Percentiles rank a stretch among this genome's conserved stretches.
Conservation (phyloP, 2,113 vertebrate genomes). For the cat (Felis catus) region DNA sequence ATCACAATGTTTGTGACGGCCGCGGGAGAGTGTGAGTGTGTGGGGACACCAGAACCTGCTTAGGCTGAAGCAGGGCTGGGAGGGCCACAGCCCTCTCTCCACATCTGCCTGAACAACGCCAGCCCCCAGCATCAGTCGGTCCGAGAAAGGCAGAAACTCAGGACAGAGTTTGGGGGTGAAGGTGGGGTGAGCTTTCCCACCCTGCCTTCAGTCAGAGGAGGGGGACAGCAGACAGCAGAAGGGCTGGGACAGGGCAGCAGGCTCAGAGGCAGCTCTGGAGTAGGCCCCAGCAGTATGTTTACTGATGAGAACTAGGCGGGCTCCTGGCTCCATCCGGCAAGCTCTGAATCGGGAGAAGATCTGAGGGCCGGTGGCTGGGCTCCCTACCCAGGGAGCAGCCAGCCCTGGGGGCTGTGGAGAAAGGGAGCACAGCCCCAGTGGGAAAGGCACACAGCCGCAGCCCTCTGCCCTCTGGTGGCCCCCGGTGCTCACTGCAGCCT, state of each 20-base stretch:
- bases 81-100: neutral
- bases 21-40: neutral
- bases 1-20: neutral
- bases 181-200: too few relatives aligned
- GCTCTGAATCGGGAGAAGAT: neutral
- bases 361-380: neutral
- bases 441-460: neutral
- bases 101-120: neutral
- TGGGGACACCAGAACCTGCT: neutral
- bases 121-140: neutral
- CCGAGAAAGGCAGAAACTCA: neutral
- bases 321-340: neutral
- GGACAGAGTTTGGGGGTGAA: neutral
- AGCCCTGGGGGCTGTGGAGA: neutral
- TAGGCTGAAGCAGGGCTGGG: neutral
- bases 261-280: neutral
- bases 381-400: neutral
- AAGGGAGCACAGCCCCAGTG: neutral
- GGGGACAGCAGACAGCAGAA: neutral
- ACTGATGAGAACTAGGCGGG: neutral
- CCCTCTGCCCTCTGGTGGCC: conserved; percentile 58
- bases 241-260: neutral
- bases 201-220: neutral
- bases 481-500: conserved; percentile 3
- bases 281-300: neutral